A percentile compares a stretch with the other conserved stretches of the same genome.
Conservation (phyloP, 23 tunicate genomes). For the Corella eumyota region DNA sequence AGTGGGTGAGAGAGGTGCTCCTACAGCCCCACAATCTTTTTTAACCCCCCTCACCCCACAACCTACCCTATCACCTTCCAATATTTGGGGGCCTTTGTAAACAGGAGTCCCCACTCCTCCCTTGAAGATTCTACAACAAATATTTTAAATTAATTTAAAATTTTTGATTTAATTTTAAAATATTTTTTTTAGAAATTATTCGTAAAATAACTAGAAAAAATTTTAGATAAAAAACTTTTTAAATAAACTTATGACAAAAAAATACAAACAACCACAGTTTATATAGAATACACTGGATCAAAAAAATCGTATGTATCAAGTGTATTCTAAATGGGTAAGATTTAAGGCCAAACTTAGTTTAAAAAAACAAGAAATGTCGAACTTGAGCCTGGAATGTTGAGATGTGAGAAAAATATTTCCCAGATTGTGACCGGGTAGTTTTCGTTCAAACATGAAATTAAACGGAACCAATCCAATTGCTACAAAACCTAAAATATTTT, state of each 20-base stretch:
- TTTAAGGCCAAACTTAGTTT: no score
- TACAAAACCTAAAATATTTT: conserved; percentile 11
- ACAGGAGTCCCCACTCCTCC: not conserved
- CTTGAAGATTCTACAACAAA: no score
- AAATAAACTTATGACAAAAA: not conserved
- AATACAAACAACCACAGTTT: not conserved
- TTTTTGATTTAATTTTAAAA: not conserved
- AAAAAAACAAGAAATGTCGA: no score
- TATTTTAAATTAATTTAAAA: no score
- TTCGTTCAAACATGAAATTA: conserved; percentile 9
- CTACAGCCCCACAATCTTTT: not conserved
- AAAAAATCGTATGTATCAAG: no score
- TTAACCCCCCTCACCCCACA: conserved; percentile 30
- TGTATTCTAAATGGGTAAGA: no score
- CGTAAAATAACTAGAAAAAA: not conserved
- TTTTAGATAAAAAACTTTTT: not conserved
- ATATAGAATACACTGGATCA: no score
- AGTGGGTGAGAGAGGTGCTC: conserved; percentile 2
- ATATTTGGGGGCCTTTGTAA: conserved; percentile 13
- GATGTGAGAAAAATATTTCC: no score
- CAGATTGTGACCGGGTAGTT: no score
- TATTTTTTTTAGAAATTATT: not conserved
- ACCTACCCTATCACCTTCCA: conserved; percentile 37
- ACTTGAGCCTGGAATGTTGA: no score
- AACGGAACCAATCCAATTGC: conserved; percentile 36